These are phyloP conservation scores for Dendrocincla tyrannina DNA, from an alignment of 2,797 vertebrate genomes.

Conservation along the genomic window DNA sequence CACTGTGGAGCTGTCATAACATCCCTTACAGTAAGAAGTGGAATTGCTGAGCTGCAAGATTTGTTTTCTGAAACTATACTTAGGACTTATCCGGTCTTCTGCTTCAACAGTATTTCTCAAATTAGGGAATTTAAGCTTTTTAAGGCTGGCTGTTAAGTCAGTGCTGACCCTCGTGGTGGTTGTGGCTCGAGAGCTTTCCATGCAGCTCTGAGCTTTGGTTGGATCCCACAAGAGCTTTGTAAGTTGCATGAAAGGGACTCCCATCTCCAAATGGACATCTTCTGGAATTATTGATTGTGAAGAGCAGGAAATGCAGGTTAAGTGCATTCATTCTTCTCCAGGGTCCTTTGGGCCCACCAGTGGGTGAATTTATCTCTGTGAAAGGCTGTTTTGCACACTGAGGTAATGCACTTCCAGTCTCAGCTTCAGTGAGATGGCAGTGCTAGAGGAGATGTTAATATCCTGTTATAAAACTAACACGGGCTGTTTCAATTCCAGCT, in stretches of 20 bases:
- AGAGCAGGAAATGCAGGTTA: background rate
- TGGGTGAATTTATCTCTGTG: background rate
- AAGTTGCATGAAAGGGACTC: background rate
- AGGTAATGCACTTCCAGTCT: background rate
- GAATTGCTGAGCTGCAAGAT: conserved; percentile 46
- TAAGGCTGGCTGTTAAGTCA: background rate
- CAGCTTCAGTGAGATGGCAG: background rate
- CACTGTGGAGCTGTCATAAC: conserved; percentile 44
- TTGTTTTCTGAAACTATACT: conserved; percentile 30
- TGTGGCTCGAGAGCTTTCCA: background rate
- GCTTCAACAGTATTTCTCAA: background rate
- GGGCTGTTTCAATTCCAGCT: background rate
- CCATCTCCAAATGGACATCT: background rate
- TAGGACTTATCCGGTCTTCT: background rate
- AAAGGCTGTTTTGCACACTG: background rate
- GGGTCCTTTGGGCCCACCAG: background rate
- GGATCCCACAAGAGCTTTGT: background rate
- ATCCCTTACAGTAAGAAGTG: background rate
- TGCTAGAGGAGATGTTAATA: background rate
- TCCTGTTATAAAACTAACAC: background rate
- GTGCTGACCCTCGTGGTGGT: background rate
- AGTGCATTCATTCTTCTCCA: background rate
- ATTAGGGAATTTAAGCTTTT: conserved; percentile 12
- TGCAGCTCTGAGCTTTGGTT: background rate
- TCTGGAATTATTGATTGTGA: background rate